phyloP scores from a whole-genome alignment of 2,888 invertebrate species.

The Caenorhabditis drosophilae region DNA sequence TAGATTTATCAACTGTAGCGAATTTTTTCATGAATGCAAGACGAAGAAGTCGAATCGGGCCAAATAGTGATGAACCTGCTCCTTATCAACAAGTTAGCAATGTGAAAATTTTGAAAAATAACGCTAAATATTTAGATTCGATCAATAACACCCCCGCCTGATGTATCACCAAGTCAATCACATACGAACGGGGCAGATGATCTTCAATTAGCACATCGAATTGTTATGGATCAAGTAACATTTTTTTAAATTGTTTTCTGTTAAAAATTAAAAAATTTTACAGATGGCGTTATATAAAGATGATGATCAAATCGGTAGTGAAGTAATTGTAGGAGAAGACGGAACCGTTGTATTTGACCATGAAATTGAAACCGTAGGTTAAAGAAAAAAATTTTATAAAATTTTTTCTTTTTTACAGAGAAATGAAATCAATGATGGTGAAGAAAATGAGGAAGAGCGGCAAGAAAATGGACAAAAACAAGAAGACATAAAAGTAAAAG shows the following conservation, averaged over 20 bases:
- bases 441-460: neutral
- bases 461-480: neutral
- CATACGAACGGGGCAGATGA: neutral
- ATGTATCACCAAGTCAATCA: neutral
- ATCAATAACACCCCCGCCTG: slow-evolving; percentile 1
- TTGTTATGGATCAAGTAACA: neutral
- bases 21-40: slow-evolving; percentile 99
- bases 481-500: no score
- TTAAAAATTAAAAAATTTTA: slow-evolving; percentile 3
- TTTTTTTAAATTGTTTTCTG: neutral
- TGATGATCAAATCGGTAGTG: neutral
- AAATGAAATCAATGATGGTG: no score
- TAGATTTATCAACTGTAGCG: slow-evolving; percentile 73
- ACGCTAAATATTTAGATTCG: neutral
- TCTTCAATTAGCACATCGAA: neutral
- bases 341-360: neutral
- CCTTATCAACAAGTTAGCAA: slow-evolving; percentile 52
- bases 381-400: neutral
- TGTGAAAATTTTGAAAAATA: neutral
- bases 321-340: neutral
- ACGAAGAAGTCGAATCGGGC: slow-evolving; percentile 75
- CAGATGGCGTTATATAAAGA: slow-evolving; percentile 3
- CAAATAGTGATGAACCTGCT: slow-evolving; percentile 45
- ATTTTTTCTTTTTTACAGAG: no score
- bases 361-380: neutral